Base-by-base conservation (phyloP, 2,113 vertebrate genomes). In the Urocitellus parryii region DNA sequence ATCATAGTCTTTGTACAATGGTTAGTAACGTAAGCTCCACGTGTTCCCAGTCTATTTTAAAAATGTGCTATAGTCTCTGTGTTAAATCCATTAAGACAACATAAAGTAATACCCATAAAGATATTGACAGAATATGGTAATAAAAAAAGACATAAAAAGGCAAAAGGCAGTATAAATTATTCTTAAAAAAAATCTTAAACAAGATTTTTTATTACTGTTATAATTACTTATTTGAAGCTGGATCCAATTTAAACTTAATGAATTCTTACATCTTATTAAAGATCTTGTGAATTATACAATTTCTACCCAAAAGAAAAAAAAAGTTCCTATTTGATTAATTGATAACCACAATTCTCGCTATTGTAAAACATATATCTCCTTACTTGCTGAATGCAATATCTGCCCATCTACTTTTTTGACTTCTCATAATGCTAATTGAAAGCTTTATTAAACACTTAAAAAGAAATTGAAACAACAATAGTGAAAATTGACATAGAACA, bases 41-140 rank as follows among this genome's bases (percentile, higher is more conserved):
- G 94, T 94, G 82, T 91, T 96, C 45, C 58, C 79, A 86, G 65
- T 72, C 72, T 97, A 96, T 97, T 97, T 97, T 91, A 95, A 98
- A 89, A 13, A 84, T 70, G 9, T 65, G 45, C 37, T 91, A 37
- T 39, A 70, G 58, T 77, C n/a, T 96, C 87, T 22, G 48, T 82
- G 76, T 81, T 95, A 29, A 29, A 88, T 81, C 53, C 94, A 78
- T 82, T 90, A 88, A 85, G 72, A 77, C 90, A 73, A 80, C 67
- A 95, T 83, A 94, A 84, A 87, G n/a, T 48, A 90, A 13, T 95
- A 48, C 39, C 78, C n/a, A 81, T 85, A 97, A 86, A 58, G 25
- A 88, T 5, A 48, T 53, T 88, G 84, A 2, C 25, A 94, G 25
- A 73, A 76, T 65, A 89, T 29, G 24, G 4, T 78, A 94, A 95